phyloP scores from a whole-genome alignment of 2,888 invertebrate genomes.

The Stenodera caucasica region DNA sequence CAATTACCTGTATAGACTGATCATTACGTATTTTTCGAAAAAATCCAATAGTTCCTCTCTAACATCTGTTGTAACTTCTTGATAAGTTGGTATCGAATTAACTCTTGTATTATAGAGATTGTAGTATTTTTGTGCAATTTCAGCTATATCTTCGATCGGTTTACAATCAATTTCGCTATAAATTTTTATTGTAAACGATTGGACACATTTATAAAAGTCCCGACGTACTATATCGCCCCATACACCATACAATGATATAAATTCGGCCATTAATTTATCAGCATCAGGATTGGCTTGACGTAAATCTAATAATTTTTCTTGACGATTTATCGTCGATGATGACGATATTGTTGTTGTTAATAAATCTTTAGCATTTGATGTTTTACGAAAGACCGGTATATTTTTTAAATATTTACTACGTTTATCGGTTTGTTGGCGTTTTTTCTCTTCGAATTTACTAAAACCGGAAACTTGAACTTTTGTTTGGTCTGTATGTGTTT shows the following conservation, averaged over 20 bases:
- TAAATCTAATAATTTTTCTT: conserved; percentile 51
- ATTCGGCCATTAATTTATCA: conserved; percentile 55
- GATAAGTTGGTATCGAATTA: conserved; percentile 66
- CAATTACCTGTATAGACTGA: conserved; percentile 76
- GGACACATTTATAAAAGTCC: conserved; percentile 70
- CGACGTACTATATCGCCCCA: conserved; percentile 60
- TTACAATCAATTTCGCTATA: conserved; percentile 63
- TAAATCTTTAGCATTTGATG: conserved; percentile 64
- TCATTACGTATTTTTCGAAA: conserved; percentile 92
- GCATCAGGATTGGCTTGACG: conserved; percentile 58
- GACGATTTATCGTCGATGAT: conserved; percentile 33
- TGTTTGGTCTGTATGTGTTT: conserved; percentile 36
- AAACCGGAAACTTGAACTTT: conserved; percentile 63
- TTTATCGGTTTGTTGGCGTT: conserved; percentile 71
- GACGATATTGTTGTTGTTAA: not conserved
- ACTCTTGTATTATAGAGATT: conserved; percentile 75
- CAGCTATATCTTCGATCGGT: conserved; percentile 83
- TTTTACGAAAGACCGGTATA: conserved; percentile 73
- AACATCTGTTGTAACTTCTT: conserved; percentile 68
- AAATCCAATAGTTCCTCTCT: conserved; percentile 86
- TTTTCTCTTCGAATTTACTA: conserved; percentile 84
- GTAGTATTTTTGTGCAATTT: conserved; percentile 89
- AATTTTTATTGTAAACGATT: conserved; percentile 67
- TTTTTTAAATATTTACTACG: conserved; percentile 72
- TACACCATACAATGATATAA: conserved; percentile 46